Conservation (phyloP, 2,113 vertebrate genomes). For the Rhynchomys soricoides region DNA sequence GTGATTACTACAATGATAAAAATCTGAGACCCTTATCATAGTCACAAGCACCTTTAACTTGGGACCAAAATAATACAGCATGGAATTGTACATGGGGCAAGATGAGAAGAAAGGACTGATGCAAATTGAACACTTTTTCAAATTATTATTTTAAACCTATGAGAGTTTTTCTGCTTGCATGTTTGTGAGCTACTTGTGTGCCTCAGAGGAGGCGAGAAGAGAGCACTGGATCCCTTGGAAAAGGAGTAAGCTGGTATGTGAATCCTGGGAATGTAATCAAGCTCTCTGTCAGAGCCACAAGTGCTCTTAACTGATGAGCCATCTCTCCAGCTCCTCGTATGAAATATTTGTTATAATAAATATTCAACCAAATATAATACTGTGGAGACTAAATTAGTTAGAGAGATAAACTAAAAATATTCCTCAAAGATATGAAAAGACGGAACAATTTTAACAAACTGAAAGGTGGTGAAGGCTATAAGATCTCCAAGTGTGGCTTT, state of each 20-base stretch:
- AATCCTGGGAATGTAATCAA: neutral
- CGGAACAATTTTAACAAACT: neutral
- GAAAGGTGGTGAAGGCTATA: neutral
- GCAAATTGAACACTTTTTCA: neutral
- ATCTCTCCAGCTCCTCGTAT: neutral
- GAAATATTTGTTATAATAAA: neutral
- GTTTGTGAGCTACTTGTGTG: neutral
- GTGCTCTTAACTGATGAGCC: neutral
- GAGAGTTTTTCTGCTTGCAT: neutral
- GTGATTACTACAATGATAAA: constrained; percentile 3
- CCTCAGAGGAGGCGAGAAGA: neutral
- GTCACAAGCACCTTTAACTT: neutral
- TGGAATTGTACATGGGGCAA: neutral
- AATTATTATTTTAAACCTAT: neutral
- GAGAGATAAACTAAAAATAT: neutral
- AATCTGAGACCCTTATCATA: neutral
- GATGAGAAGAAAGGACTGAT: neutral
- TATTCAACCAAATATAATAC: neutral
- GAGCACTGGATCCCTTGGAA: neutral
- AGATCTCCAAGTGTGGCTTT: neutral
- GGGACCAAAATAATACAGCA: neutral
- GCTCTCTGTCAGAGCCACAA: neutral
- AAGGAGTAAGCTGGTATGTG: neutral
- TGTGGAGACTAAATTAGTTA: neutral
- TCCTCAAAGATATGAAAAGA: neutral